Evolutionary conservation across 2,113 vertebrate genomes (phyloP), one percentile per base, ranked within the genome.

Genomic region (Odocoileus hemionus): DNA sequence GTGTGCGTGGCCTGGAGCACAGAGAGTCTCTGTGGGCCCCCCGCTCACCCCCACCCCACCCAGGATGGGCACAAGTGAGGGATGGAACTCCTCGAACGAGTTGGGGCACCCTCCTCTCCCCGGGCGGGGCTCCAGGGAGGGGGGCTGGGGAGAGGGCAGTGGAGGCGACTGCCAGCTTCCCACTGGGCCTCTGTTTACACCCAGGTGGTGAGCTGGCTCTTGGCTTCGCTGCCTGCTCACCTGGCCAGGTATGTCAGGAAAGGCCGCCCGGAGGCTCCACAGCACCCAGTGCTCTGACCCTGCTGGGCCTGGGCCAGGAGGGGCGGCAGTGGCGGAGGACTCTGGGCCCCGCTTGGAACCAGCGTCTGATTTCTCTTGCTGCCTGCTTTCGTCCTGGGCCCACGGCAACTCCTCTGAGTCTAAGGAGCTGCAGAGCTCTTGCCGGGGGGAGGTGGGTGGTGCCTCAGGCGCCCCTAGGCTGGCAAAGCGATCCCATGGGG

Each of bases 41-140:
- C 16, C 55, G 4, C 17, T 39, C 85, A n/a, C 86, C 60, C 16
- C 83, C 60, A 39, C 94, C 86, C 88, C 36, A 0, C 91, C 76
- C 50, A 39, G 57, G 6, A 50, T 54, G 82, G 97, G 93, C 83
- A 91, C 92, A 95, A 96, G 85, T 93, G 95, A 96, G 97, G 96
- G 95, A 58, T 52, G 82, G 90, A 95, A 96, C 97, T 98, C 91
- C 96, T 95, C 95, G 30, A 25, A 96, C 97, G 89, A 98, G 98
- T 97, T 5, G 25, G 95, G 94, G 88, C 97, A 96, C 78, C 92
- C 96, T 96, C 82, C 43, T 52, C 60, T 82, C 89, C 64, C 54
- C 0, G 0, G 97, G 96, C 3, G 7, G 95, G 90, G 97, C 87
- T 88, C 67, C 1, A 12, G 86, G 90, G 95, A 64, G 67, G 76